Evolutionary conservation across 2,113 vertebrate species (phyloP), one percentile per base, ranked within the genome.

Genomic region (Rhizomys pruinosus): DNA sequence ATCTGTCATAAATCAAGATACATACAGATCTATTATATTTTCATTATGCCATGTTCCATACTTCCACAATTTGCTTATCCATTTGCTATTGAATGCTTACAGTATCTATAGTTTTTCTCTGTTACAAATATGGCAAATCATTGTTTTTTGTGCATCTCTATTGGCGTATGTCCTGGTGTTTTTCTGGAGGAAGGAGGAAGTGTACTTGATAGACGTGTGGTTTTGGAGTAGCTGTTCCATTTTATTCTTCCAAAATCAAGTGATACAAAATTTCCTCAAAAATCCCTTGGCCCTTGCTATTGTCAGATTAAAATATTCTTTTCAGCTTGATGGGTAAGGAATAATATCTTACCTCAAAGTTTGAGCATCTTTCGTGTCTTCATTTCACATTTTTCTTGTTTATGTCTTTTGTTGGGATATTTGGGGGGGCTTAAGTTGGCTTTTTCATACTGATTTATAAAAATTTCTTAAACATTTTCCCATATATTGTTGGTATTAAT

Each of bases 391-490:
- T 92, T 76, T 59, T 81, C 0, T 47, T 68, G 27, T 92, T 94
- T 34, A 39, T 85, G 61, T n/a, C n/a, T 34, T 92, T 78, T 37
- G 7, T 77, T 91, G 16, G 59, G 25, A 78, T 84, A 95, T 88
- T 85, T 12, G 42, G n/a, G n/a, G n/a, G n/a, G 29, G n/a, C 37
- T 82, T 90, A 61, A 34, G n/a, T 94, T 93, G 68, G 8, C 57
- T 85, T 87, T 95, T 95, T 92, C 55, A 78, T 91, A 86, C 23
- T 77, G 63, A 84, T 71, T 78, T 82, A 79, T 68, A 92, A 29
- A 25, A 61, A 80, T 79, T 87, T 3, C 4, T 64, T 84, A 47
- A 71, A 13, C 79, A 52, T 86, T 92, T 92, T 81, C 37, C 57
- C 34, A 4, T 61, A 22, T 94, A 72, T 68, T 91, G n/a, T 89